Conservation (phyloP, 2,888 invertebrate genomes). For the Autographa pulchrina region DNA sequence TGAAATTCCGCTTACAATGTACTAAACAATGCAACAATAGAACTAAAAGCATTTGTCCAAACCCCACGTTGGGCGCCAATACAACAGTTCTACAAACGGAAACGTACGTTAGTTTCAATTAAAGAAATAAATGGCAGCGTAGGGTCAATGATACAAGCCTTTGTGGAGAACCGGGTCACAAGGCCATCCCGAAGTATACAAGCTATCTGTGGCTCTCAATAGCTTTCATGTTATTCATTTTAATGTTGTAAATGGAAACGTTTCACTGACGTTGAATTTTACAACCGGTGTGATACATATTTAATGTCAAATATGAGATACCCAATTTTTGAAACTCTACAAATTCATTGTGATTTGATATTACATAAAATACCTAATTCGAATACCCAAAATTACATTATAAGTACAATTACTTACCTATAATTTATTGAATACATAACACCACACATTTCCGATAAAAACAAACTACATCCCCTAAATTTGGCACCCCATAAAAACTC, state of each 20-base stretch:
- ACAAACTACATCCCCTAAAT: constrained; percentile 21
- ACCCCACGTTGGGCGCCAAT: constrained; percentile 69
- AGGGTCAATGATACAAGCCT: constrained; percentile 50
- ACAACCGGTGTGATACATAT: neutral
- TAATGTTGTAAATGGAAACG: constrained; percentile 9
- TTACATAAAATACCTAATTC: too few species aligned
- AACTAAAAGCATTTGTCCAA: constrained; percentile 8
- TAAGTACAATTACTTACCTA: too few species aligned
- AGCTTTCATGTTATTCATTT: constrained; percentile 31
- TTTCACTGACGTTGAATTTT: neutral
- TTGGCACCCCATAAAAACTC: constrained; percentile 47
- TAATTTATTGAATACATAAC: neutral
- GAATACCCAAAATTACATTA: too few species aligned
- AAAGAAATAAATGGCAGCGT: constrained; percentile 31
- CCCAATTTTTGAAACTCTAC: too few species aligned
- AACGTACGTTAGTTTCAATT: constrained; percentile 30
- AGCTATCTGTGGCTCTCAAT: constrained; percentile 28
- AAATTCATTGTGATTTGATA: too few species aligned
- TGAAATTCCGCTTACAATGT: neutral
- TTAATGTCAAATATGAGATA: neutral
- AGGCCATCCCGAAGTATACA: constrained; percentile 36
- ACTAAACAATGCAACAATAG: constrained; percentile 13
- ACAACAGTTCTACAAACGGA: constrained; percentile 26
- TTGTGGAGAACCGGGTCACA: constrained; percentile 53
- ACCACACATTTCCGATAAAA: constrained; percentile 42